These are phyloP conservation scores for Chloropsis cyanopogon DNA, from an alignment of 2,113 vertebrate genomes.

Conservation along the genomic window DNA sequence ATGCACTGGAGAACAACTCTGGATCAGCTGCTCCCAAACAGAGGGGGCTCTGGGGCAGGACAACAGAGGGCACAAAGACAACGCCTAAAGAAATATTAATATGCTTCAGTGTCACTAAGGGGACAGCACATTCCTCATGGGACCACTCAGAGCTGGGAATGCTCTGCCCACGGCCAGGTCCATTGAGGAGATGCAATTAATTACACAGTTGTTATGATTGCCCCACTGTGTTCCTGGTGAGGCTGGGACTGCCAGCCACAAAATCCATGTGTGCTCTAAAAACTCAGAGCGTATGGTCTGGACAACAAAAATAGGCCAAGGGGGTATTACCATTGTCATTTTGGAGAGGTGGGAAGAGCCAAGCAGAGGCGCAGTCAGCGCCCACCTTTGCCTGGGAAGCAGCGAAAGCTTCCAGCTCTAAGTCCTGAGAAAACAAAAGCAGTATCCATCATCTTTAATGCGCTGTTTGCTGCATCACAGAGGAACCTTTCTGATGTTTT, in stretches of 20 bases:
- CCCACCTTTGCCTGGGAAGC: neutral
- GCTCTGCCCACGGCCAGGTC: neutral
- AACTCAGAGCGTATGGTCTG: neutral
- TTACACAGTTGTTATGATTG: accelerated
- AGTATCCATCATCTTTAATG: neutral
- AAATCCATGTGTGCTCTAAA: neutral
- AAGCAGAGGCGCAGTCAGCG: accelerated
- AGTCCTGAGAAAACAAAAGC: neutral
- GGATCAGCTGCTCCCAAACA: slow-evolving; percentile 14
- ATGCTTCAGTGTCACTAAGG: neutral
- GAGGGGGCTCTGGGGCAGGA: slow-evolving; percentile 1
- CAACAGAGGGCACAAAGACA: neutral
- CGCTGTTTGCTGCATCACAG: neutral
- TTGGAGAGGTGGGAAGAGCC: neutral
- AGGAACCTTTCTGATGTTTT: neutral
- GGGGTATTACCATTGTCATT: neutral
- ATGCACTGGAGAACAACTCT: slow-evolving; percentile 56
- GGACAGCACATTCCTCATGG: neutral
- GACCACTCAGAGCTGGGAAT: neutral
- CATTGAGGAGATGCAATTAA: neutral
- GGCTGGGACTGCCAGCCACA: neutral
- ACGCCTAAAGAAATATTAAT: slow-evolving; percentile 12
- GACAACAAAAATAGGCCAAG: neutral
- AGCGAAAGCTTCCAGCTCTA: neutral
- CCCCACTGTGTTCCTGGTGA: accelerated